Base-by-base conservation (phyloP, 2,888 invertebrate species). In the Acanthoscelides obtectus region DNA sequence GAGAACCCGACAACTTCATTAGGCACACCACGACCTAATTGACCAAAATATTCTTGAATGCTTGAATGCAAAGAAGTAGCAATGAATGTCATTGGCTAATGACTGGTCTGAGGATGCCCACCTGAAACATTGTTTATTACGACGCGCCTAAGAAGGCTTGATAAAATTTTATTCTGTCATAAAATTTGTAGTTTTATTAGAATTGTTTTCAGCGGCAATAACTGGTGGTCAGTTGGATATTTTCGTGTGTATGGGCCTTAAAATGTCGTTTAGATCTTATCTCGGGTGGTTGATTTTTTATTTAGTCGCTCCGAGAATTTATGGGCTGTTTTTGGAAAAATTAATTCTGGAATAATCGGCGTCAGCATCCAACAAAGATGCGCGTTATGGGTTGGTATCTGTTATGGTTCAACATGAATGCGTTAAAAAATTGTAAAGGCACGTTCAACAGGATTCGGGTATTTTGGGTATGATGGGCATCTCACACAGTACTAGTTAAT, bases 81-180 rank as follows among this genome's bases (percentile, higher is more conserved):
- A 4, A 45, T 3, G 45, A 45, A 45, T 45, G 45, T 45, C 5
- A 45, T 45, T 45, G 45, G 45, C 45, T 45, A 45, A 45, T 12
- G 45, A 45, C 45, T 45, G 45, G 45, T 45, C 45, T 45, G 45
- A 45, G 12, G 45, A 45, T 45, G 17, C 45, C 81, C 81, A 79
- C 81, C 80, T 79, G 77, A 78, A 79, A 81, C 81, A 81, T 79
- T 79, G 78, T 81, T 82, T 81, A 80, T 80, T 77, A 79, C 79
- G 78, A 72, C 75, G 79, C 45, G 78, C 76, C 78, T 74, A 80
- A 80, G 79, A 75, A 77, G 72, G 76, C 73, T 76, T 78, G 80
- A 81, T 81, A 81, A 80, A 79, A 79, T 81, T 81, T 81, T 80
- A 81, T 81, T 80, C 75, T 73, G 69, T 75, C 79, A 81, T 81